These are phyloP conservation scores for Strigamia crassipes DNA, from an alignment of 2,888 invertebrate species.

Conservation along the genomic window DNA sequence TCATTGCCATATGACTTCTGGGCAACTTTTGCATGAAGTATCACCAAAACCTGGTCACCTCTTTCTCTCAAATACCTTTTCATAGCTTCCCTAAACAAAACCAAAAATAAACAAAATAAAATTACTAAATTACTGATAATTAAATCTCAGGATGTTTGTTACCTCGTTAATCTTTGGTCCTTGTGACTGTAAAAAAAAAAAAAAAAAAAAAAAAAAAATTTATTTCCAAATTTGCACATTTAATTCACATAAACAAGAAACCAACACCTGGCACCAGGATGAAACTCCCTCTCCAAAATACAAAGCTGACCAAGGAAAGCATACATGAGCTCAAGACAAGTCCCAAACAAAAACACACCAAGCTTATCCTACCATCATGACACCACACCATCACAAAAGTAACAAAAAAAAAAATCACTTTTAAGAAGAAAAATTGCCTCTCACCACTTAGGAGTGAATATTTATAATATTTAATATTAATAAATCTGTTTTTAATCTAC, in stretches of 20 bases:
- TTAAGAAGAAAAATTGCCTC: not conserved
- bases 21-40: conserved; percentile 98
- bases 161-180: conserved; percentile 49
- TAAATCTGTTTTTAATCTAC: not conserved
- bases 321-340: not conserved
- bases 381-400: not conserved
- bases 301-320: not conserved
- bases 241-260: not conserved
- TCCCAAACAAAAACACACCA: not conserved
- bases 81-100: conserved; percentile 85
- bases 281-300: not conserved
- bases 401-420: too few relatives aligned
- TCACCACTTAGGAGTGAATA: not conserved
- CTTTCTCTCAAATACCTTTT: conserved; percentile 91
- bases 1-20: conserved; percentile 99
- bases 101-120: conserved; percentile 8
- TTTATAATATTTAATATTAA: not conserved
- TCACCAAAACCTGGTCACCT: conserved; percentile 94
- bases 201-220: not conserved
- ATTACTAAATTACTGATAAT: not conserved
- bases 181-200: conserved; percentile 47
- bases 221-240: not conserved
- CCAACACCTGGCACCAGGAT: not conserved
- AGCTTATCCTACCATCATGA: not conserved
- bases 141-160: not conserved